A percentile compares a stretch with the other conserved stretches of the same genome.
Evolutionary conservation across 2,113 vertebrate species (phyloP).

Genomic region (Enhydra lutris): DNA sequence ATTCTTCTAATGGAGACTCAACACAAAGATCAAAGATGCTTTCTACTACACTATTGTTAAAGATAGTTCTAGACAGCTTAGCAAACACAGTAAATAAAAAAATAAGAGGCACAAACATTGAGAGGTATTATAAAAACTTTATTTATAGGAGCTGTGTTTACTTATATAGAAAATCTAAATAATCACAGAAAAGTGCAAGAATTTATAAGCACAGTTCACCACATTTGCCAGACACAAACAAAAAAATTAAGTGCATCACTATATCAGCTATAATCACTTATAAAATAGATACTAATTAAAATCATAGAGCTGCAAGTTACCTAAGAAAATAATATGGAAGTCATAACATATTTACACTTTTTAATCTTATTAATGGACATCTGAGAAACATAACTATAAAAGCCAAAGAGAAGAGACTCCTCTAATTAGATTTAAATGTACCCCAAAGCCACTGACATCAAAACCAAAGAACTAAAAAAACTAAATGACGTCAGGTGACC

Average conservation of each 20-base stretch:
- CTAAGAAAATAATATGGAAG: neutral
- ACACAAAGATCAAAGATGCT: neutral
- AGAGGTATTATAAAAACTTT: neutral
- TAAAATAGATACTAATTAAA: neutral
- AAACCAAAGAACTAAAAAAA: neutral
- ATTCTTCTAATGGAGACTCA: neutral
- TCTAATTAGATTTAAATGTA: neutral
- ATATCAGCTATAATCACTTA: neutral
- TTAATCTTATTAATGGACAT: neutral
- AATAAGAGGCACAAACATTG: neutral
- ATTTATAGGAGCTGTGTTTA: neutral
- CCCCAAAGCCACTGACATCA: neutral
- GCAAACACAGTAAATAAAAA: neutral
- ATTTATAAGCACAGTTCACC: neutral
- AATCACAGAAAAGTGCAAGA: neutral
- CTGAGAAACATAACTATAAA: neutral
- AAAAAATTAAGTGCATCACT: neutral
- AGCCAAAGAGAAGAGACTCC: neutral
- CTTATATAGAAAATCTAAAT: neutral
- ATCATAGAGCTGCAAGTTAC: neutral
- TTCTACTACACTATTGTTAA: neutral
- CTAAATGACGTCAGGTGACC: neutral
- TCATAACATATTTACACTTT: neutral
- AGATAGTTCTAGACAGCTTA: neutral
- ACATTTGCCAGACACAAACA: neutral